Evolutionary conservation across 2,888 invertebrate genomes (phyloP).

Genomic region (Allygus modestus): DNA sequence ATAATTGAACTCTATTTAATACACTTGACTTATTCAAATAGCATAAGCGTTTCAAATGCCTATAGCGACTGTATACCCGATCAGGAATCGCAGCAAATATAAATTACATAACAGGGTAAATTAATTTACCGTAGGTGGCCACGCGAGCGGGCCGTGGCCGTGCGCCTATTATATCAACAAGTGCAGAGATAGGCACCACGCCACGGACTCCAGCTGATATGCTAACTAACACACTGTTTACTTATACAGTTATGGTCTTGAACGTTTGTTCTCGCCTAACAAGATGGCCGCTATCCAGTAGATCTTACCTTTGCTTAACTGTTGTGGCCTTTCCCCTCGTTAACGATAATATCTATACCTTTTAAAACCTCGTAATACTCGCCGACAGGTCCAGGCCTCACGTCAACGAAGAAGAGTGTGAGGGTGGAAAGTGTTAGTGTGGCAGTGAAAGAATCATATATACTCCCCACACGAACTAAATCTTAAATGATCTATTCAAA

Average conservation of each 20-base stretch:
- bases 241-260: slow-evolving; percentile 27
- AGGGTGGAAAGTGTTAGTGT: no score
- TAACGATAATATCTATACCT: background rate
- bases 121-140: slow-evolving; percentile 5
- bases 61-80: no score
- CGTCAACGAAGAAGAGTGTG: no score
- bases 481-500: no score
- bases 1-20: no score
- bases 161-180: slow-evolving; percentile 34
- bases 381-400: no score
- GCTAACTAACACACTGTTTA: slow-evolving; percentile 29
- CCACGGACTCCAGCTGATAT: background rate
- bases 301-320: background rate
- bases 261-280: slow-evolving; percentile 29
- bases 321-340: background rate
- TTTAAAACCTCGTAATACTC: no score
- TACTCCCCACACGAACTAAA: no score
- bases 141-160: background rate
- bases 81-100: slow-evolving; percentile 1
- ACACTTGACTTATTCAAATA: no score
- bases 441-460: no score
- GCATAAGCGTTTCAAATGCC: no score
- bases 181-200: slow-evolving; percentile 25
- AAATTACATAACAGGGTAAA: slow-evolving; percentile 19
- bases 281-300: slow-evolving; percentile 6